phyloP scores from a whole-genome alignment of 1,140 invertebrate genomes.

The Anastatus disparis region DNA sequence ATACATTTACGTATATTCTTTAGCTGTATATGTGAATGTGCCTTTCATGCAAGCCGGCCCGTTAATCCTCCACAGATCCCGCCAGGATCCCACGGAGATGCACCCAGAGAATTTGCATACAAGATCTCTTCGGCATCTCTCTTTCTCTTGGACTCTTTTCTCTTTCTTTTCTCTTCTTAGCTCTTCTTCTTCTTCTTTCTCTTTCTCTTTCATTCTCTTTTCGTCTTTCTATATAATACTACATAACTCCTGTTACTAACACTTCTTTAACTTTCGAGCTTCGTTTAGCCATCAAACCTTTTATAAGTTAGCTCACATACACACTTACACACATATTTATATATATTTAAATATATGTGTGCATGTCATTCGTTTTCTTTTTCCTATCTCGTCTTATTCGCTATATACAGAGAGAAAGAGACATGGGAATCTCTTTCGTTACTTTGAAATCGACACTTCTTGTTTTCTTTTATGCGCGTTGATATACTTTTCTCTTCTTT shows the following conservation, averaged over 20 bases:
- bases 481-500: too few relatives aligned
- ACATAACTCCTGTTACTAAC: slow-evolving; percentile 3
- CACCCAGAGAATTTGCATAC: slow-evolving; percentile 68
- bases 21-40: too few relatives aligned
- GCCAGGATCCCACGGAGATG: slow-evolving; percentile 67
- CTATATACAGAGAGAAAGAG: too few relatives aligned
- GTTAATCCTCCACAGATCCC: slow-evolving; percentile 66
- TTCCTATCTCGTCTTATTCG: slow-evolving; percentile 6
- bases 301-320: slow-evolving; percentile 48
- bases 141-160: slow-evolving; percentile 37
- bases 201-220: slow-evolving; percentile 29
- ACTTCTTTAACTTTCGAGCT: slow-evolving; percentile 29
- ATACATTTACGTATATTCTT: too few relatives aligned
- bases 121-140: slow-evolving; percentile 64
- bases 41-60: slow-evolving; percentile 66
- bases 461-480: background rate
- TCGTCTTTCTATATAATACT: slow-evolving; percentile 21
- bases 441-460: slow-evolving; percentile 22
- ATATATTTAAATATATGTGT: too few relatives aligned
- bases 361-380: slow-evolving; percentile 48
- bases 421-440: slow-evolving; percentile 27
- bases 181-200: slow-evolving; percentile 44
- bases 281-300: slow-evolving; percentile 52
- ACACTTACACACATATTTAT: too few relatives aligned
- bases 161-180: slow-evolving; percentile 42